Evolutionary conservation across 2,113 vertebrate species (phyloP), one percentile per base, ranked within the genome.

Genomic region (Grammomys surdaster): DNA sequence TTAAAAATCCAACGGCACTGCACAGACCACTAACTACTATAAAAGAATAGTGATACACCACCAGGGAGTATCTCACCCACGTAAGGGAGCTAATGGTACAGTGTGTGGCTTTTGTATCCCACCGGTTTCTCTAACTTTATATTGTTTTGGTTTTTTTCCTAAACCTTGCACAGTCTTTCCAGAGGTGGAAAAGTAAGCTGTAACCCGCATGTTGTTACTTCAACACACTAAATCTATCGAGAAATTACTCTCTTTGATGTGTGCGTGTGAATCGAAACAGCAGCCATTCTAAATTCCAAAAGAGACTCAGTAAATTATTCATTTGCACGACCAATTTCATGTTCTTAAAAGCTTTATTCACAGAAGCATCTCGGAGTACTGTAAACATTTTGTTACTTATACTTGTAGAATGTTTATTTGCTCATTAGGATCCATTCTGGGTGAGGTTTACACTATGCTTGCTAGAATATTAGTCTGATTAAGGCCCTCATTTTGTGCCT

Each of bases 401-500:
- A 7, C 51, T 88, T 91, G 96, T 94, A 89, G 95, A 95, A 94
- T 97, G 98, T 77, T 97, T 94, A 95, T 93, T 96, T 81, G 31
- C 90, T 89, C 95, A 97, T 33, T 77, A 95, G 91, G 96, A 96
- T 58, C 92, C 58, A 96, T 51, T 82, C 20, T 51, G 96, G 95
- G 69, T 88, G 84, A 10, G n/a, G 67, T 87, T 97, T 96, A 98
- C 90, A 96, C 97, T 97, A 97, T 84, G 90, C 93, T 93, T 96
- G 93, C 96, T 97, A 96, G 95, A 98, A 95, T 97, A 97, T 97
- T 93, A 54, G 1, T 96, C 92, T 96, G 89, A 95, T 97, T 48
- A 60, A 96, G 96, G 92, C 85, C 19, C 94, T 69, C 96, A 33
- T 92, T 95, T 93, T 98, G 97, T 98, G 91, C 98, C 91, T 63